Evolutionary conservation across 2,113 vertebrate species (phyloP).

Genomic region (Myxocyprinus asiaticus): DNA sequence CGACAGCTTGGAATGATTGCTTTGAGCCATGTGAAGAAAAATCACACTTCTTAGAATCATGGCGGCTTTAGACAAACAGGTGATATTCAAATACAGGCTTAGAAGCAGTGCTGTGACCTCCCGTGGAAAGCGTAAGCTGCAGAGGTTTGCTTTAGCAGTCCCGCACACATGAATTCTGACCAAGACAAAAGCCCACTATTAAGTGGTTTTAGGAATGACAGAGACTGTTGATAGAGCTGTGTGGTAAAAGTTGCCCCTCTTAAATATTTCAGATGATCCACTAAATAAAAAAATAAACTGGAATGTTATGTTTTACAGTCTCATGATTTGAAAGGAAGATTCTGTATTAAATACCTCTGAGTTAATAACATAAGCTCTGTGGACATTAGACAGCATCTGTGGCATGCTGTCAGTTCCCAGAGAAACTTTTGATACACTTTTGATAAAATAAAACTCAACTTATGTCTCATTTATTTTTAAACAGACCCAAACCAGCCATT

Average conservation of each 20-base stretch:
- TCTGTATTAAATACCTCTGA: too few relatives aligned
- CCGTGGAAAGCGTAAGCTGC: slow-evolving; percentile 34
- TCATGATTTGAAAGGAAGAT: too few relatives aligned
- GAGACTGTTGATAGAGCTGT: slow-evolving; percentile 47
- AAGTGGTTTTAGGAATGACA: slow-evolving; percentile 6
- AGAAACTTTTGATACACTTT: too few relatives aligned
- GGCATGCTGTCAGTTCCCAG: too few relatives aligned
- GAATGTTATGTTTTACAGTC: too few relatives aligned
- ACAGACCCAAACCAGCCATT: slow-evolving; percentile 89
- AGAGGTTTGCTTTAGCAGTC: slow-evolving; percentile 15
- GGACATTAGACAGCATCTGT: too few relatives aligned
- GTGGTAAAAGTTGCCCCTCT: background rate
- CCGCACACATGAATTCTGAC: slow-evolving; percentile 3
- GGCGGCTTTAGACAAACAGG: slow-evolving; percentile 30
- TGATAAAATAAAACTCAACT: background rate
- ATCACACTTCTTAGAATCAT: slow-evolving; percentile 40
- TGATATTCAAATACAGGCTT: slow-evolving; percentile 29
- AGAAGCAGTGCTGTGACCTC: slow-evolving; percentile 8
- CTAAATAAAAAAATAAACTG: background rate
- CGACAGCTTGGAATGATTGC: slow-evolving; percentile 51
- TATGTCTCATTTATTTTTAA: background rate
- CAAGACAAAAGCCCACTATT: background rate
- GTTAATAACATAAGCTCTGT: too few relatives aligned
- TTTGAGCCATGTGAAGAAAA: slow-evolving; percentile 7
- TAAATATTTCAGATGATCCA: slow-evolving; percentile 5